Evolutionary conservation across 2,113 vertebrate species (phyloP).

Genomic region (Suncus etruscus): DNA sequence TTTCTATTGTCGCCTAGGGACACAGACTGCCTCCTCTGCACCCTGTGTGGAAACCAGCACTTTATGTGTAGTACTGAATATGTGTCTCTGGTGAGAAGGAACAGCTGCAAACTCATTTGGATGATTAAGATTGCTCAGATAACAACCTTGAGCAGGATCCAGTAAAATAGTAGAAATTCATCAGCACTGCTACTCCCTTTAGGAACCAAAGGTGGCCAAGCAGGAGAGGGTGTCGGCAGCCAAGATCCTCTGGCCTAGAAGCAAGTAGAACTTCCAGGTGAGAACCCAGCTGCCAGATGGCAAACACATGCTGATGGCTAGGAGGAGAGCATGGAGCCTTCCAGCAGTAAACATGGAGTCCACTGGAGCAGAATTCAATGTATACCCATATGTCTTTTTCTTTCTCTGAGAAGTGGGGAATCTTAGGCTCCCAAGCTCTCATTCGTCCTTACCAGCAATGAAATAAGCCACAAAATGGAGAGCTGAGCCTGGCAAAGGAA

Average conservation of each 20-base stretch:
- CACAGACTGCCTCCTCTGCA: neutral
- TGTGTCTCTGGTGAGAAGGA: constrained; percentile 38
- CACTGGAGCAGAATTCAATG: neutral
- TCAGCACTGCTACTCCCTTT: neutral
- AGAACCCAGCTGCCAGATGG: neutral
- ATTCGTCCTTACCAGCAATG: neutral
- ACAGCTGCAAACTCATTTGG: constrained; percentile 50
- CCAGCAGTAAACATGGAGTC: neutral
- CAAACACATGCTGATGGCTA: rapidly evolving
- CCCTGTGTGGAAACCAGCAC: neutral
- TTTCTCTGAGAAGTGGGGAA: neutral
- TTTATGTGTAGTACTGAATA: neutral
- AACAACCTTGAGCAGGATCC: constrained; percentile 22
- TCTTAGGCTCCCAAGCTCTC: neutral
- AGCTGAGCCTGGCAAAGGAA: neutral
- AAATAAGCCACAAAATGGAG: neutral
- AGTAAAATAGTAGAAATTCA: constrained; percentile 21
- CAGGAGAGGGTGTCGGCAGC: neutral
- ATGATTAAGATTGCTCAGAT: constrained; percentile 39
- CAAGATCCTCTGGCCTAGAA: neutral
- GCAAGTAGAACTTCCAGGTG: neutral
- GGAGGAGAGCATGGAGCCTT: rapidly evolving
- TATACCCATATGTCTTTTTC: neutral
- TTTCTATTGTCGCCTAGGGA: neutral
- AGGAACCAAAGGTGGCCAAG: neutral